Conservation (phyloP, 2,888 invertebrate genomes). For the Eupithecia centaureata region DNA sequence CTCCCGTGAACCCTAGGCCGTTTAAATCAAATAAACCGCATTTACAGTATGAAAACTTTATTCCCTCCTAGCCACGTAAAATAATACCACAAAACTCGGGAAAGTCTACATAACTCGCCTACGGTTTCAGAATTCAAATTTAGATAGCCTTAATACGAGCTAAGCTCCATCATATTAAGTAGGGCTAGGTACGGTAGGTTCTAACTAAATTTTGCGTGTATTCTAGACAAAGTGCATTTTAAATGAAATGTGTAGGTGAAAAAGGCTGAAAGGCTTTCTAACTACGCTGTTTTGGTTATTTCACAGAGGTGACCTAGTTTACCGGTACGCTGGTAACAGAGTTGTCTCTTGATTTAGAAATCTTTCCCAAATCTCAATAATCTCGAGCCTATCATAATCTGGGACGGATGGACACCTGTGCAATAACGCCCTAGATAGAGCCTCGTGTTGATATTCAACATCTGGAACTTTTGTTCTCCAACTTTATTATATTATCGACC, state of each 20-base stretch:
- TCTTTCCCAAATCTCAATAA: constrained; percentile 4
- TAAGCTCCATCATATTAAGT: constrained; percentile 49
- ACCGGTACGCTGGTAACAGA: background rate
- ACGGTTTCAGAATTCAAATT: constrained; percentile 60
- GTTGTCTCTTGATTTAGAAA: background rate
- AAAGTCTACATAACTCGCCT: constrained; percentile 57
- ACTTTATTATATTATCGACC: constrained; percentile 35
- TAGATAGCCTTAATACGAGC: constrained; percentile 52
- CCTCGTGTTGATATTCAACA: constrained; percentile 29
- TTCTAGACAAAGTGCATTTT: constrained; percentile 41
- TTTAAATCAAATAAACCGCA: constrained; percentile 64
- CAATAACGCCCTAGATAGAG: constrained; percentile 27
- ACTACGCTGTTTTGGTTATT: background rate
- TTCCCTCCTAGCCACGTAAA: constrained; percentile 59
- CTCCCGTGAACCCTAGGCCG: constrained; percentile 47
- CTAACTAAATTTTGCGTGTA: constrained; percentile 39
- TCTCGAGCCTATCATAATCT: constrained; percentile 20
- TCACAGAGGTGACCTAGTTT: constrained; percentile 22
- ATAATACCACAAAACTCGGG: constrained; percentile 61
- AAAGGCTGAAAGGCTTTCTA: constrained; percentile 11
- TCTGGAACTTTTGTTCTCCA: constrained; percentile 34
- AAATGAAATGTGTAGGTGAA: constrained; percentile 30
- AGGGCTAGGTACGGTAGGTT: constrained; percentile 14
- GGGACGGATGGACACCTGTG: constrained; percentile 21
- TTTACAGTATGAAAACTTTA: constrained; percentile 63